Conservation (phyloP, 2,113 vertebrate genomes). For the Solenodon paradoxus region DNA sequence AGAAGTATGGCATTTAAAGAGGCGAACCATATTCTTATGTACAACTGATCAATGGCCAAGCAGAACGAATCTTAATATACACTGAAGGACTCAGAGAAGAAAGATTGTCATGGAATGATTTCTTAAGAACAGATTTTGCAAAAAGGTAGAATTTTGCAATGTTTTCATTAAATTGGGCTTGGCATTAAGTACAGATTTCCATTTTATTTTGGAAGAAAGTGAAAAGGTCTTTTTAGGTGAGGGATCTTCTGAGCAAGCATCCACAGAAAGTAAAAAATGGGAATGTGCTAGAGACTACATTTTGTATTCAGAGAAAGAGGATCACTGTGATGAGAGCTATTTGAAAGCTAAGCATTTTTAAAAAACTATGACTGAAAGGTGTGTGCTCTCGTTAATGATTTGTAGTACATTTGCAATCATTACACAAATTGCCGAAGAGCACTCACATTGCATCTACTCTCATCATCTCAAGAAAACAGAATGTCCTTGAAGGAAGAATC, state of each 20-base stretch:
- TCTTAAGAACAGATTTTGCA: slow-evolving; percentile 7
- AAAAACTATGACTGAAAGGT: not conserved
- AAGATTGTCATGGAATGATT: not conserved
- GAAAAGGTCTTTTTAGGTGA: not conserved
- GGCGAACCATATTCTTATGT: not conserved
- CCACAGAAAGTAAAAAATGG: not conserved
- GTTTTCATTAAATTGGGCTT: not conserved
- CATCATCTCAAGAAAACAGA: not conserved
- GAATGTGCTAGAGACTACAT: not conserved
- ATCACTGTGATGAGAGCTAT: not conserved
- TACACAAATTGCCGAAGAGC: not conserved
- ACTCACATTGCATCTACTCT: not conserved
- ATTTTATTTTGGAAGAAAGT: not conserved
- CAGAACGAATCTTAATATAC: not conserved
- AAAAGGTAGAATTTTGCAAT: not conserved
- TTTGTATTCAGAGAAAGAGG: not conserved
- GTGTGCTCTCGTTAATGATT: not conserved
- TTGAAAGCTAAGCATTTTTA: not conserved
- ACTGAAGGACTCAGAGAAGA: not conserved
- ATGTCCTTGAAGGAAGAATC: not conserved
- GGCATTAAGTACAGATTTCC: not conserved
- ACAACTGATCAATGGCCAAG: not conserved
- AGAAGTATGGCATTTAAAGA: not conserved
- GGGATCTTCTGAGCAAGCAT: not conserved
- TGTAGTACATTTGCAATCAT: not conserved